Percentiles rank a stretch among this genome's conserved stretches.
These are phyloP conservation scores for Lepidurus packardi DNA, from an alignment of 1,140 invertebrate species.

Conservation along the genomic window DNA sequence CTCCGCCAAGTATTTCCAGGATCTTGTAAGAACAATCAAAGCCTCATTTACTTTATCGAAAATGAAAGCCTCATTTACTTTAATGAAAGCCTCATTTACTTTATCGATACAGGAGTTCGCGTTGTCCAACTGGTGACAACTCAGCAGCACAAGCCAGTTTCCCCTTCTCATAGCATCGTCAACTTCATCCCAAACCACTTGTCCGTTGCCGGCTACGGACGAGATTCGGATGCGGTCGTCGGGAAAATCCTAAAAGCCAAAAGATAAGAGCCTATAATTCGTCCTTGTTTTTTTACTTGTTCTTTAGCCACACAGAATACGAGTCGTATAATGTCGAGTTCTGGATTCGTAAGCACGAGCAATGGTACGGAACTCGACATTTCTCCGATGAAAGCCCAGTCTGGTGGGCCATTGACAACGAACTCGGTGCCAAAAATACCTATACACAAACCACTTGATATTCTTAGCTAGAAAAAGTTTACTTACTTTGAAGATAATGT, in stretches of 20 bases:
- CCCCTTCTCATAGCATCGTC: conserved; percentile 31
- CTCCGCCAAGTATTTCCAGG: conserved; percentile 27
- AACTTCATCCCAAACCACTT: conserved; percentile 27
- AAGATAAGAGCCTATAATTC: not conserved
- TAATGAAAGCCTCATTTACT: not conserved
- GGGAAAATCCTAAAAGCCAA: conserved; percentile 20
- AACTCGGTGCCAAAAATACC: not conserved
- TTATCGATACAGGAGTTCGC: not conserved
- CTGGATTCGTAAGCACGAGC: conserved; percentile 20
- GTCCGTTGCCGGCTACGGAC: not conserved
- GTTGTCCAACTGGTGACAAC: conserved; percentile 25
- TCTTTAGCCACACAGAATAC: conserved; percentile 21
- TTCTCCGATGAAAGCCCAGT: not conserved
- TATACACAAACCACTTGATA: not conserved
- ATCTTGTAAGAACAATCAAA: not conserved
- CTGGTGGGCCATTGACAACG: not conserved
- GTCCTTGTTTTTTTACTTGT: not conserved
- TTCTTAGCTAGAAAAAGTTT: not conserved
- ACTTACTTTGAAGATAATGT: not conserved
- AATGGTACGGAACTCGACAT: conserved; percentile 6
- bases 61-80: not conserved
- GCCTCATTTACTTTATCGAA: not conserved
- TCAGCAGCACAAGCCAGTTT: conserved; percentile 31
- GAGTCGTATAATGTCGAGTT: conserved; percentile 22
- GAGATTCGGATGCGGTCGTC: conserved; percentile 28